phyloP scores from a whole-genome alignment of 2,888 invertebrate genomes.

The Eutolmus rufibarbis region DNA sequence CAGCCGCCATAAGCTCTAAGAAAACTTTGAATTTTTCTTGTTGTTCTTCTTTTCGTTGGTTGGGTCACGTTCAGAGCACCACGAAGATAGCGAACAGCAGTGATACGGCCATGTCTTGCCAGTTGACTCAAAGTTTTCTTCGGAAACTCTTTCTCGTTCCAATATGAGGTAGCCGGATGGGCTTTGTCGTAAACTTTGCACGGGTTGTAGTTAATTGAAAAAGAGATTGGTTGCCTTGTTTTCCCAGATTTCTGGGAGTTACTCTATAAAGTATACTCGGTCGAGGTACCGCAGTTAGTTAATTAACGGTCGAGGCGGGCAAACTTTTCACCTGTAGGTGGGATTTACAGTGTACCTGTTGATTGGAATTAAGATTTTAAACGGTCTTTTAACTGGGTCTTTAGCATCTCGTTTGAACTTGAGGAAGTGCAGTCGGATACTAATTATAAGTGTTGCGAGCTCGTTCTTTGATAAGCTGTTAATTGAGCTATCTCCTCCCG shows the following conservation, averaged over 20 bases:
- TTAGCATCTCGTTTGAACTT: background rate
- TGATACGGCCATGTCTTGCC: slow-evolving; percentile 27
- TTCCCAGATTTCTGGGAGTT: background rate
- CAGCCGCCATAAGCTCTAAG: slow-evolving; percentile 42
- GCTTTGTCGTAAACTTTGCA: slow-evolving; percentile 31
- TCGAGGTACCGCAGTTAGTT: background rate
- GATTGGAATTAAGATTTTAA: background rate
- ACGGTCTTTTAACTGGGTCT: background rate
- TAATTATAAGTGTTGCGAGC: background rate
- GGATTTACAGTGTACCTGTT: slow-evolving; percentile 2
- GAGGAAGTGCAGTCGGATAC: background rate
- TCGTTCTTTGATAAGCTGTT: background rate
- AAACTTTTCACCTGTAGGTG: slow-evolving; percentile 5
- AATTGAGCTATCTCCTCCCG: background rate
- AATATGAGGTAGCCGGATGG: slow-evolving; percentile 25
- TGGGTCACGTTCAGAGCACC: slow-evolving; percentile 42
- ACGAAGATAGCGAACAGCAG: slow-evolving; percentile 39
- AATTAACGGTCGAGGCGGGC: background rate
- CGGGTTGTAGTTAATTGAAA: slow-evolving; percentile 36
- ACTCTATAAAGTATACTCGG: background rate
- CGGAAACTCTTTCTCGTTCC: slow-evolving; percentile 3
- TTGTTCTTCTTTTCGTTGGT: slow-evolving; percentile 1
- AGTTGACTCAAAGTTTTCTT: slow-evolving; percentile 27
- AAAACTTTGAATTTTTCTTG: slow-evolving; percentile 45
- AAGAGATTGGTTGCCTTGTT: slow-evolving; percentile 2